phyloP scores from a whole-genome alignment of 2,888 invertebrate genomes.

The Allolobophora icterica region DNA sequence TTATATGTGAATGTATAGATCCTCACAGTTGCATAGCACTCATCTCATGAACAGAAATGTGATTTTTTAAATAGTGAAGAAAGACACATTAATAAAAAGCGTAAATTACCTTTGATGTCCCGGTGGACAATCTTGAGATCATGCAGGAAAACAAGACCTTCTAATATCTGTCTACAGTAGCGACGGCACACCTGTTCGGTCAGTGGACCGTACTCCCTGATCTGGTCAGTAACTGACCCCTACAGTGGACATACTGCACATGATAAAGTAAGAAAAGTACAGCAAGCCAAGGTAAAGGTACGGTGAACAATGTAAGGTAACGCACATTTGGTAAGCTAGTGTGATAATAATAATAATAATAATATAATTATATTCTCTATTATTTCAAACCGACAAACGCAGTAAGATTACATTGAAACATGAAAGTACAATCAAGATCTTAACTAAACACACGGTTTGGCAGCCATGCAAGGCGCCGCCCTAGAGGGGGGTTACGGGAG shows the following conservation, averaged over 20 bases:
- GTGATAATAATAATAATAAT: not conserved
- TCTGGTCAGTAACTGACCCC: constrained; percentile 67
- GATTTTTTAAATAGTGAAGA: not conserved
- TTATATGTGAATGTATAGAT: not conserved
- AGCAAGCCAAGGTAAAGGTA: too few species aligned
- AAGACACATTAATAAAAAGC: not conserved
- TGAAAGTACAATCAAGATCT: too few species aligned
- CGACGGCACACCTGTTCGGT: constrained; percentile 61
- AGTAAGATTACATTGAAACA: too few species aligned
- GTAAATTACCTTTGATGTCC: constrained; percentile 65
- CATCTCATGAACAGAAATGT: not conserved
- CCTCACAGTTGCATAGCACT: not conserved
- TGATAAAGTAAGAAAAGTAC: not conserved
- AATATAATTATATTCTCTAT: too few species aligned
- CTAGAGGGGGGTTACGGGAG: too few species aligned
- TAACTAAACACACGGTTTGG: too few species aligned
- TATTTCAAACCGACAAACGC: too few species aligned
- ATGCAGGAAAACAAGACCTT: constrained; percentile 67
- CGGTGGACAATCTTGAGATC: constrained; percentile 67
- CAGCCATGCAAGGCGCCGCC: too few species aligned
- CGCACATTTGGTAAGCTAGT: not conserved
- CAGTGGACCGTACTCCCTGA: constrained; percentile 64
- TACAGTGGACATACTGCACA: constrained; percentile 44
- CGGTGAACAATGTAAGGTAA: not conserved
- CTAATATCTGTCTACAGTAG: constrained; percentile 66